Conservation (phyloP, 2,113 vertebrate genomes). For the Psilopsiagon aurifrons region DNA sequence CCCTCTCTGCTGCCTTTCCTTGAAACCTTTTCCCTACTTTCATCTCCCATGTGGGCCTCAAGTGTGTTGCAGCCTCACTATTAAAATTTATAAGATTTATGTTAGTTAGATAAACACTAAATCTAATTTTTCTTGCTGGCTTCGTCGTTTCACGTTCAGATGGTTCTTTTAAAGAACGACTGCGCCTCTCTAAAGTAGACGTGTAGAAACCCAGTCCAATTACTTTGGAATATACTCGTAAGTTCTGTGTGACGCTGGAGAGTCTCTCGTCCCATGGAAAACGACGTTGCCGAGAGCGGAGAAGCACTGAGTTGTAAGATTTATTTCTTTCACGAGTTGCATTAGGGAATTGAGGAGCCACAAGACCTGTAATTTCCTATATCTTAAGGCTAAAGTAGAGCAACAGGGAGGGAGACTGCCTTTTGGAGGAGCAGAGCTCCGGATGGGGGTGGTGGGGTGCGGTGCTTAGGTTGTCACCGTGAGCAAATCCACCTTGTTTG, state of each 20-base stretch:
- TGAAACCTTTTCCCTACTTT: constrained; percentile 64
- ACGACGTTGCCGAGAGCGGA: background rate
- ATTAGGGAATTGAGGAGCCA: background rate
- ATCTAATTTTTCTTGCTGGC: constrained; percentile 43
- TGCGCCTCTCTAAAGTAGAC: background rate
- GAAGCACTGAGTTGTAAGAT: background rate
- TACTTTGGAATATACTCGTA: background rate
- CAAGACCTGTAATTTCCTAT: background rate
- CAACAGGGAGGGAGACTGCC: background rate
- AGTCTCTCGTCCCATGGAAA: background rate
- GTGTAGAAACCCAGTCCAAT: background rate
- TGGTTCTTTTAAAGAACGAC: background rate
- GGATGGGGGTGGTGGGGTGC: background rate
- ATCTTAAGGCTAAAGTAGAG: background rate
- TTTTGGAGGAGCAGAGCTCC: background rate
- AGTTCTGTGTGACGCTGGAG: background rate
- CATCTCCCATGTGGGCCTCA: constrained; percentile 51
- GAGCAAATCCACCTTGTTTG: background rate
- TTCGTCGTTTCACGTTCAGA: background rate
- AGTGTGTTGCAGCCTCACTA: constrained; percentile 26
- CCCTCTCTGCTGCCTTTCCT: constrained; percentile 33
- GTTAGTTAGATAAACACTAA: constrained; percentile 32
- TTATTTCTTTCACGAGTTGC: background rate
- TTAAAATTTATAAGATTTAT: constrained; percentile 47
- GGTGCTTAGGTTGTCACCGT: background rate